phyloP scores from a whole-genome alignment of 1,140 invertebrate genomes.

The Musca vetustissima region DNA sequence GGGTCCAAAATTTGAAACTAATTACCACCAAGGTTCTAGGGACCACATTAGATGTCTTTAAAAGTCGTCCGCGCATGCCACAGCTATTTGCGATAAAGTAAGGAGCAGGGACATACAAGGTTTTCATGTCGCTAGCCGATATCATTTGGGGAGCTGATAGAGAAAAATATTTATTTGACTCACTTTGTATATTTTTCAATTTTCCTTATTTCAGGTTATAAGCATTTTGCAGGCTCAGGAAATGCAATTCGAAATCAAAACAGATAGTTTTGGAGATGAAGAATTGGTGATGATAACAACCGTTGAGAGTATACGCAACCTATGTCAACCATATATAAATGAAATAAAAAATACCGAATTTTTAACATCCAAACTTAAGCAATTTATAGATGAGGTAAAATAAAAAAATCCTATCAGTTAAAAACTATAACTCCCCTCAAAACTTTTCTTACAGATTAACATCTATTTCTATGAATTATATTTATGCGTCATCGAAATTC shows the following conservation, averaged over 20 bases:
- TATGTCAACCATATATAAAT: slow-evolving; percentile 49
- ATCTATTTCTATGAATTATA: slow-evolving; percentile 54
- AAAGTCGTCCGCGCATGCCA: too few species aligned
- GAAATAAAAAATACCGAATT: slow-evolving; percentile 46
- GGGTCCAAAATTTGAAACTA: too few species aligned
- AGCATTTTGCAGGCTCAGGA: slow-evolving; percentile 45
- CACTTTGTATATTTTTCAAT: background rate
- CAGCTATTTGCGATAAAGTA: too few species aligned
- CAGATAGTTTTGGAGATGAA: slow-evolving; percentile 47
- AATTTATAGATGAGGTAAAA: slow-evolving; percentile 44
- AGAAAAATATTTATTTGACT: too few species aligned
- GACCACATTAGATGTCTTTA: too few species aligned
- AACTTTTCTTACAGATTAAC: slow-evolving; percentile 44
- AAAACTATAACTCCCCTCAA: too few species aligned
- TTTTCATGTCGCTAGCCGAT: too few species aligned
- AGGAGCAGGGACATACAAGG: too few species aligned
- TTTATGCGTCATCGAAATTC: slow-evolving; percentile 49
- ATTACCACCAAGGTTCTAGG: too few species aligned
- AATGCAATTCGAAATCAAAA: slow-evolving; percentile 46
- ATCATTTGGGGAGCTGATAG: too few species aligned
- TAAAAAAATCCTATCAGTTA: background rate
- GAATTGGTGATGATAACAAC: slow-evolving; percentile 45
- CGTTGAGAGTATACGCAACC: slow-evolving; percentile 40
- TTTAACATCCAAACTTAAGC: slow-evolving; percentile 40
- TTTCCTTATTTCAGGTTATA: slow-evolving; percentile 27